Evolutionary conservation across 2,113 vertebrate species (phyloP), one percentile per base, ranked within the genome.

Genomic region (Elaphurus davidianus): DNA sequence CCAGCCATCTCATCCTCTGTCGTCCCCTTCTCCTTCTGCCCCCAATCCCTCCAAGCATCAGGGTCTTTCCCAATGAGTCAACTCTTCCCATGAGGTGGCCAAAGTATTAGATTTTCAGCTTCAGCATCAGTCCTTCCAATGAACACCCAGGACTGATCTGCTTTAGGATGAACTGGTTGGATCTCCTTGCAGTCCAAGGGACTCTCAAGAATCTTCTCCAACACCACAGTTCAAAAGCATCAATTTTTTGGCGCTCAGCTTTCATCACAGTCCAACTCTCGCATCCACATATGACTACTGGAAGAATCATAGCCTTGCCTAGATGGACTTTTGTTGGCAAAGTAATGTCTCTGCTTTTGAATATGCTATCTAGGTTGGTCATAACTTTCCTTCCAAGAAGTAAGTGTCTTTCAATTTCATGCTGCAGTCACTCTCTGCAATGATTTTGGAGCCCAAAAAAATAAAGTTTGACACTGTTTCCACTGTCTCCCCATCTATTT

Each of bases 241-340:
- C 16, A n/a, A 19, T 10, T 67, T 4, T 19, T n/a, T 0, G 0
- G 62, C 0, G 0, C 16, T 67, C 62, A 67, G 33, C 33, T 19
- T n/a, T 19, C 7, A n/a, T 67, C 16, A 67, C 16, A 19, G 16
- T 67, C 0, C 16, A n/a, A 67, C 33, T n/a, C 16, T 9, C 16
- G n/a, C 7, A 19, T 67, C 16, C 62, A n/a, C n/a, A 67, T 3
- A 67, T 67, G 16, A 67, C 16, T 1, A 17, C 16, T 19, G 7
- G 62, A n/a, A n/a, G n/a, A 67, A n/a, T 0, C 16, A n/a, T 67
- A 67, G 62, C 16, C 7, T 67, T 67, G 7, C 9, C 4, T 67
- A 67, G 62, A 19, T 0, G 0, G 16, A 67, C 16, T 4, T 19
- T n/a, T 67, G 62, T 19, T 67, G 62, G 7, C 16, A 67, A 17